Base-by-base conservation (phyloP, 2,797 vertebrate genomes). In the Pangasius krempfi region DNA sequence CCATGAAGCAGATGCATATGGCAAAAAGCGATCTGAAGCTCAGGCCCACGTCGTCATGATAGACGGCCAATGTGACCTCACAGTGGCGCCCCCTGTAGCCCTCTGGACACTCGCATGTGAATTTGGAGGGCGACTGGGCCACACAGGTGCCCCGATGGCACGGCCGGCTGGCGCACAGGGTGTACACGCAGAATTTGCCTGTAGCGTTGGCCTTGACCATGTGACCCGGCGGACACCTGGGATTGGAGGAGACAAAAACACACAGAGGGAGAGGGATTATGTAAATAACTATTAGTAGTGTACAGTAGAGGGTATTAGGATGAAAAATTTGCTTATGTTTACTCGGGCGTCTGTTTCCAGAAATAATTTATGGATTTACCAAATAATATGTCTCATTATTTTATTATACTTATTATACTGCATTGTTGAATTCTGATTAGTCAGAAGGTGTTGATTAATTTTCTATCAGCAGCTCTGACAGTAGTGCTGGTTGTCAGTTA, bases 1-100 rank as follows among this genome's bases (percentile, higher is more conserved):
- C 97, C 96, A 98, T 95, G 94, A 98, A 97, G 94, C 97, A 98
- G 94, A 98, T 95, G 68, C 97, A 97, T 95, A 97, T 98, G 92
- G 97, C 97, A 18, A 98, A 97, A 68, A 98, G 95, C 52, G 97
- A 98, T 94, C 96, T 97, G 95, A 98, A 98, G 94, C 97, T 98
- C 79, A 98, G 95, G 88, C 97, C 97, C 37, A 97, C 96, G 0
- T 98, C 97, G 87, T 96, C 97, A 44, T 95, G 94, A 92, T 98
- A 97, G 91, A 97, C 92, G 0, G 97, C 96, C 92, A 98, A 94
- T 0, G 96, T 94, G 27, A 97, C 93, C 91, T 98, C 97, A 27
- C 98, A 98, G 94, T 91, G 96, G 37, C 73, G 96, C 1, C 97
- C 98, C 0, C 95, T 90, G 91, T 96, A 97, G 62, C 98, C 97